Conservation (phyloP, 2,888 invertebrate genomes). For the Brenthis ino region DNA sequence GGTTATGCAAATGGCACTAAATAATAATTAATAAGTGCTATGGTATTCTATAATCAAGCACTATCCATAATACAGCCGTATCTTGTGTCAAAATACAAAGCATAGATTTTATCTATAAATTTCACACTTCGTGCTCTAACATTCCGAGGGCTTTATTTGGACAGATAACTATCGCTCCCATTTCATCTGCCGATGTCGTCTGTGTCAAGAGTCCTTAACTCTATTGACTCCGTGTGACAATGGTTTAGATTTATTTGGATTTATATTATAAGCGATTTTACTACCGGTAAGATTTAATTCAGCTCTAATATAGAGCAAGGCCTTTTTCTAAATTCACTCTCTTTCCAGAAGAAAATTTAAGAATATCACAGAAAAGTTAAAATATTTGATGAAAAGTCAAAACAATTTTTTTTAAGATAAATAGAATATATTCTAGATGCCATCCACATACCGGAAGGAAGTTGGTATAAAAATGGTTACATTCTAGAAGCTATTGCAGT, state of each 20-base stretch:
- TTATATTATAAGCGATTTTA: constrained; percentile 15
- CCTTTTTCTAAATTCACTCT: background rate
- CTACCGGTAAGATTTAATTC: background rate
- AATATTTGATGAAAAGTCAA: no score
- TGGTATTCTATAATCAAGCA: background rate
- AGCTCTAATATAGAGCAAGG: background rate
- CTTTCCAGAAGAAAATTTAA: background rate
- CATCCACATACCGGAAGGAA: no score
- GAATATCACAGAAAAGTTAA: background rate
- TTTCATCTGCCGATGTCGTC: constrained; percentile 50
- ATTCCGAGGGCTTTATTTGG: constrained; percentile 64
- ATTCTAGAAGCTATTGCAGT: no score
- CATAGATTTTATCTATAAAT: constrained; percentile 69
- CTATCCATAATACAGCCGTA: constrained; percentile 40
- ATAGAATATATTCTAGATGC: no score
- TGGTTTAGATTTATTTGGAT: constrained; percentile 31
- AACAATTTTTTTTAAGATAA: no score
- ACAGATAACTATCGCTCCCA: constrained; percentile 65
- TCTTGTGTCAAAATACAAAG: constrained; percentile 47
- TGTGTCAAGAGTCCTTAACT: constrained; percentile 45
- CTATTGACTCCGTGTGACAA: constrained; percentile 55
- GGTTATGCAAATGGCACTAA: background rate
- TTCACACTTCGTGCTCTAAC: constrained; percentile 70
- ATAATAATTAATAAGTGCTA: constrained; percentile 7
- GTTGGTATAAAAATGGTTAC: no score